Conservation (phyloP, 1,140 invertebrate genomes). For the Leptopilina boulardi region DNA sequence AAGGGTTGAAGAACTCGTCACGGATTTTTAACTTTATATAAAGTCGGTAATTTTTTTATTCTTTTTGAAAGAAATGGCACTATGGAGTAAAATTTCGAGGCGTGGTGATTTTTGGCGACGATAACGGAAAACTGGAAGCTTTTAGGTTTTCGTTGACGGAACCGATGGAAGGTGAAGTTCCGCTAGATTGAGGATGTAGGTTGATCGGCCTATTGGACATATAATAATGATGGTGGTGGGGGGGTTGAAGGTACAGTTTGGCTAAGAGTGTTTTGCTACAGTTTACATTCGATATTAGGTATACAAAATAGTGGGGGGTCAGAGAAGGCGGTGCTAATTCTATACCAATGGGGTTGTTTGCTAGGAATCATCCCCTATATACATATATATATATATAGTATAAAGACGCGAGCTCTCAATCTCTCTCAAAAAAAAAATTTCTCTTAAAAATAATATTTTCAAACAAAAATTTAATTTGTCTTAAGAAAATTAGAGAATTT, state of each 20-base stretch:
- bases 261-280: slow-evolving; percentile 6
- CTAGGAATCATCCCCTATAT: not conserved
- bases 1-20: no score
- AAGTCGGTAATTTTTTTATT: no score
- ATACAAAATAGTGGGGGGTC: slow-evolving; percentile 36
- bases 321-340: slow-evolving; percentile 47
- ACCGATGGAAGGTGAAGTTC: slow-evolving; percentile 42
- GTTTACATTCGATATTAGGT: not conserved
- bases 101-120: not conserved
- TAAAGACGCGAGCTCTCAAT: not conserved
- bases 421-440: slow-evolving; percentile 1
- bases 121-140: slow-evolving; percentile 33
- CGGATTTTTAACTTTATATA: no score
- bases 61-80: no score
- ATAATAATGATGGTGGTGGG: slow-evolving; percentile 8
- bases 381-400: not conserved
- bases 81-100: not conserved
- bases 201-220: slow-evolving; percentile 46
- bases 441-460: no score
- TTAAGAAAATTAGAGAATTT: no score
- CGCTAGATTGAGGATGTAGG: slow-evolving; percentile 47
- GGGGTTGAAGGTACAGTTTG: slow-evolving; percentile 7
- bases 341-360: slow-evolving; percentile 34
- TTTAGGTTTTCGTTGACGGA: slow-evolving; percentile 40
- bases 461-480: no score